Evolutionary conservation across 2,888 invertebrate species (phyloP).

Genomic region (Polyommatus icarus): DNA sequence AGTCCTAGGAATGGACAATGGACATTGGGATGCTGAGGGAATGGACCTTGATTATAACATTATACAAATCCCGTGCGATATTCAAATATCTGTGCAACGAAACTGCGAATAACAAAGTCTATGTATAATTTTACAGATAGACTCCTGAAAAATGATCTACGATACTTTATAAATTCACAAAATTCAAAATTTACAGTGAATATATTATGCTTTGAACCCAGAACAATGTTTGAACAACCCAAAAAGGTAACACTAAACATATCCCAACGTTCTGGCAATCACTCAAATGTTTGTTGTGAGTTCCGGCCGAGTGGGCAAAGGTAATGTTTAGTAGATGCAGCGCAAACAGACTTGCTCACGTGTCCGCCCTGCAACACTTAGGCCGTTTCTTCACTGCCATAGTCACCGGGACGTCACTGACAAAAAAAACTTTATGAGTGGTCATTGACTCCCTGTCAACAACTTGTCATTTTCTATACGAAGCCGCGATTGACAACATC

Average conservation of each 20-base stretch:
- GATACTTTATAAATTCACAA: neutral
- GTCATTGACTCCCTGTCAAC: no score
- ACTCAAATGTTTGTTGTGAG: conserved; percentile 61
- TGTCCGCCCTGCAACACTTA: conserved; percentile 39
- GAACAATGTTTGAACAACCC: neutral
- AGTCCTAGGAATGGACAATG: no score
- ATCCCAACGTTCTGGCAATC: conserved; percentile 50
- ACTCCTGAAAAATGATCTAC: no score
- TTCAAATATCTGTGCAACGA: no score
- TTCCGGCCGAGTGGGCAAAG: conserved; percentile 47
- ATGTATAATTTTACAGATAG: neutral
- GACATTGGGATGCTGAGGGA: no score
- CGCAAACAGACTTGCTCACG: conserved; percentile 42
- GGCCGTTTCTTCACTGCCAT: conserved; percentile 20
- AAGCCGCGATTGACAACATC: no score
- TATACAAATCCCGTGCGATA: no score
- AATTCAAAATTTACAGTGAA: neutral
- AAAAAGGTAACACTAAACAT: neutral
- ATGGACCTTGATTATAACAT: no score
- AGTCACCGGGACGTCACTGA: neutral
- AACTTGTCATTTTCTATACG: no score
- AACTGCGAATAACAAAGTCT: no score
- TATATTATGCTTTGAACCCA: neutral
- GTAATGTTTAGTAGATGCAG: conserved; percentile 55
- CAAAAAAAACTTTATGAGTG: no score